Evolutionary conservation across 1,140 invertebrate species (phyloP).

Genomic region (Papilio glaucus): DNA sequence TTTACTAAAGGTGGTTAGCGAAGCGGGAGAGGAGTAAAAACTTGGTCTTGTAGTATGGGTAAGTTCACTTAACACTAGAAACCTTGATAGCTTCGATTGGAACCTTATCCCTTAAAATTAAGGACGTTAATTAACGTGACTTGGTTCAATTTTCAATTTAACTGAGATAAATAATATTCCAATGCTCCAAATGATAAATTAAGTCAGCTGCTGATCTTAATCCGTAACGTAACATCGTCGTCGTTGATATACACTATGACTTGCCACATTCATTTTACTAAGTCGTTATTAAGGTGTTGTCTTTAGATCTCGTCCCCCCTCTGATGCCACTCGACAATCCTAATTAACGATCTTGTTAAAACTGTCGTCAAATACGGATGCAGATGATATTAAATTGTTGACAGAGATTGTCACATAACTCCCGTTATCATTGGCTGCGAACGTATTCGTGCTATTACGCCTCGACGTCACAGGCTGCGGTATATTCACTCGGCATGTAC

Average conservation of each 20-base stretch:
- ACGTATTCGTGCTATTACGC: neutral
- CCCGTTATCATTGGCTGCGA: neutral
- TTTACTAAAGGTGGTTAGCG: too few species aligned
- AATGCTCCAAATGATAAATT: too few species aligned
- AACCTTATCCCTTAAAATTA: too few species aligned
- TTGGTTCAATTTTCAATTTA: too few species aligned
- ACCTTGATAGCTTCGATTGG: too few species aligned
- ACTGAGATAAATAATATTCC: too few species aligned
- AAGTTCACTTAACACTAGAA: too few species aligned
- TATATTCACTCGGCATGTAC: neutral
- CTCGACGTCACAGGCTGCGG: neutral
- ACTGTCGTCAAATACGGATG: neutral
- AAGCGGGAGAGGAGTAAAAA: too few species aligned
- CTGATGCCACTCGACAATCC: neutral
- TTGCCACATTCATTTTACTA: neutral
- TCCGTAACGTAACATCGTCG: neutral
- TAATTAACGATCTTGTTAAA: conserved; percentile 6
- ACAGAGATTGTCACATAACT: neutral
- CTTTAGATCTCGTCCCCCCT: neutral
- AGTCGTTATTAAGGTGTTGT: neutral
- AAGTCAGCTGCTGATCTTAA: too few species aligned
- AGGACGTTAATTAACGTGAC: too few species aligned
- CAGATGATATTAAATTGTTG: conserved; percentile 2
- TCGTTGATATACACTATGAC: neutral
- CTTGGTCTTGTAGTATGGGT: too few species aligned